Conservation (phyloP, 2,113 vertebrate species). For the Helogale parvula region DNA sequence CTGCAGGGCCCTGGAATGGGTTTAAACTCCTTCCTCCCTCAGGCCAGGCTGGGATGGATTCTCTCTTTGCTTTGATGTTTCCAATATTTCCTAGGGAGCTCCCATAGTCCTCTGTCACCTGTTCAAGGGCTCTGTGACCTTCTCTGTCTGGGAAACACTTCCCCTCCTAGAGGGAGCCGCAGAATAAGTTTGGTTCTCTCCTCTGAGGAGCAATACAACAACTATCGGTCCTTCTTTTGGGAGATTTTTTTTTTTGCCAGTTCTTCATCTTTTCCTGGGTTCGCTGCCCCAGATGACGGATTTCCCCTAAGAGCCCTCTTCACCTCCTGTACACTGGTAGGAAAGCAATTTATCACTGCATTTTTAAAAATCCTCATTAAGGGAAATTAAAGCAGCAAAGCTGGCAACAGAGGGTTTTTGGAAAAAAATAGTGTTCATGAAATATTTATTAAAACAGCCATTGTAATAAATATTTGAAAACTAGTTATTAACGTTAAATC, state of each 20-base stretch:
- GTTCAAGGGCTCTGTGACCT: not conserved
- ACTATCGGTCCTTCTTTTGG: not conserved
- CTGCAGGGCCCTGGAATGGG: not conserved
- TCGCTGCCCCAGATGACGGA: not conserved
- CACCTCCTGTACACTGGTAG: slow-evolving; percentile 29
- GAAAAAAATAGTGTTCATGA: slow-evolving; percentile 78
- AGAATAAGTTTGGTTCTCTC: no score
- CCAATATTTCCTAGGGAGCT: not conserved
- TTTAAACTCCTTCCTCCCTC: not conserved
- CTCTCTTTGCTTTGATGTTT: not conserved
- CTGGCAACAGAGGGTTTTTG: slow-evolving; percentile 74
- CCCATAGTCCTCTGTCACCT: not conserved
- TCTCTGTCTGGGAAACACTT: not conserved
- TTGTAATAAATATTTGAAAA: slow-evolving; percentile 90
- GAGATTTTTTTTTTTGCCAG: not conserved
- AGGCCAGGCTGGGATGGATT: rapidly evolving
- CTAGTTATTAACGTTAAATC: slow-evolving; percentile 85
- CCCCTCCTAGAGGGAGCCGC: rapidly evolving
- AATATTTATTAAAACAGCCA: slow-evolving; percentile 89
- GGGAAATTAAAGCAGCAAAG: slow-evolving; percentile 86
- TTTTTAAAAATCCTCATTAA: slow-evolving; percentile 86
- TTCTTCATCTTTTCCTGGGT: not conserved
- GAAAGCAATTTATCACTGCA: slow-evolving; percentile 83
- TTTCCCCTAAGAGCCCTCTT: slow-evolving; percentile 58
- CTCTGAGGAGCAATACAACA: not conserved